Percentiles rank a stretch among this genome's conserved stretches.
Evolutionary conservation across 2,797 vertebrate genomes (phyloP).

Genomic region (Microchirus variegatus): DNA sequence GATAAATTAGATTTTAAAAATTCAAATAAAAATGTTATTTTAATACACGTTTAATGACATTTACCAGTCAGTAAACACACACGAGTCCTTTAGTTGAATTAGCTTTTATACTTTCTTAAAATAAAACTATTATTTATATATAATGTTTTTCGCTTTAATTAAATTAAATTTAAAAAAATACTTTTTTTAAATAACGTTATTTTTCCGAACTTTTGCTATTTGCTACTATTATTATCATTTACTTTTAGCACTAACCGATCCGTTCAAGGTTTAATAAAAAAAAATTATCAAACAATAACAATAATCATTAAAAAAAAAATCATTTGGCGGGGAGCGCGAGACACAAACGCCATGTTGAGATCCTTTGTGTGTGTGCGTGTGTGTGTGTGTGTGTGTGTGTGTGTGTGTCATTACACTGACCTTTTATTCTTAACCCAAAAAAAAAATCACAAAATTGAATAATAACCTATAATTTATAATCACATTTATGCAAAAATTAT

Average conservation of each 20-base stretch:
- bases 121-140: not conserved
- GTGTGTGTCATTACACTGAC: slow-evolving; percentile 16
- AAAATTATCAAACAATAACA: slow-evolving; percentile 29
- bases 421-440: slow-evolving; percentile 11
- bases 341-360: slow-evolving; percentile 55
- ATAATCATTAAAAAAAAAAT: slow-evolving; percentile 27
- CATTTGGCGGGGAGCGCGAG: slow-evolving; percentile 31
- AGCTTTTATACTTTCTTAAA: too few relatives aligned
- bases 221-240: too few relatives aligned
- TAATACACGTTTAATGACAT: too few relatives aligned
- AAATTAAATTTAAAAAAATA: not conserved
- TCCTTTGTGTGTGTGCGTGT: slow-evolving; percentile 39
- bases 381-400: slow-evolving; percentile 15
- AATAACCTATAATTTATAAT: not conserved
- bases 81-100: too few relatives aligned
- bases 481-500: too few relatives aligned
- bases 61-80: too few relatives aligned
- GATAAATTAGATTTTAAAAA: too few relatives aligned
- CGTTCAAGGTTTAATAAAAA: slow-evolving; percentile 22
- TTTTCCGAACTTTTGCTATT: too few relatives aligned
- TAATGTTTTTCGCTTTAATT: not conserved
- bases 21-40: too few relatives aligned
- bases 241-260: too few relatives aligned
- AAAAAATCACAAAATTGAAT: not conserved
- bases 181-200: too few relatives aligned